Conservation (phyloP, 2,113 vertebrate species). For the Genyomyrus donnyi region DNA sequence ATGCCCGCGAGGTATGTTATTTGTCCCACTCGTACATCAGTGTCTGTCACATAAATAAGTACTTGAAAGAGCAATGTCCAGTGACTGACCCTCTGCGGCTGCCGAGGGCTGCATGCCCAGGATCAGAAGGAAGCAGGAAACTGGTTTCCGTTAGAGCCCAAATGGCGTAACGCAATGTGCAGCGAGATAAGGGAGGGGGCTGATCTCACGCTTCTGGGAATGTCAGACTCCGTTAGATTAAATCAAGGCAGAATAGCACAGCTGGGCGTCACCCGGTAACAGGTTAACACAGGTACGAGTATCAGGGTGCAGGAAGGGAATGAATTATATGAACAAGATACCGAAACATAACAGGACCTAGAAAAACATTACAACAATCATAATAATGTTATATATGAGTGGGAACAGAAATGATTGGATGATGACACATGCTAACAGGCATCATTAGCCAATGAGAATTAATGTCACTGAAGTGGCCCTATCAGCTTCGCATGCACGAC, state of each 20-base stretch:
- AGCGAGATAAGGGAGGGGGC: constrained; percentile 19
- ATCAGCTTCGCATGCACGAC: neutral
- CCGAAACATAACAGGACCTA: neutral
- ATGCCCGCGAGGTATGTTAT: neutral
- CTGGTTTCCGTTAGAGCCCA: constrained; percentile 22
- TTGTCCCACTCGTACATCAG: neutral
- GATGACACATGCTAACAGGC: neutral
- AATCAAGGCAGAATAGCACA: neutral
- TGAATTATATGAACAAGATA: neutral
- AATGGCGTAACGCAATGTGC: neutral
- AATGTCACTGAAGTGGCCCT: neutral
- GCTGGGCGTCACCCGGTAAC: neutral
- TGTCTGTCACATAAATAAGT: neutral
- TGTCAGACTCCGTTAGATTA: neutral
- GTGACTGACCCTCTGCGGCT: neutral
- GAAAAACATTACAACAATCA: neutral
- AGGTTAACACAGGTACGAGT: neutral
- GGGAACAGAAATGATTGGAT: neutral
- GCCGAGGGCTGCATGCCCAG: neutral
- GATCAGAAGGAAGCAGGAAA: constrained; percentile 26
- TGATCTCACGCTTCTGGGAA: constrained; percentile 18
- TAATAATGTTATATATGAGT: neutral
- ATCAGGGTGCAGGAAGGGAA: neutral
- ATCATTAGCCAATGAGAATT: neutral
- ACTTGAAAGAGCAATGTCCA: neutral